These are phyloP conservation scores for Trachythela sp. DNA, from an alignment of 64 coral and sea anemone genomes.

Conservation along the genomic window DNA sequence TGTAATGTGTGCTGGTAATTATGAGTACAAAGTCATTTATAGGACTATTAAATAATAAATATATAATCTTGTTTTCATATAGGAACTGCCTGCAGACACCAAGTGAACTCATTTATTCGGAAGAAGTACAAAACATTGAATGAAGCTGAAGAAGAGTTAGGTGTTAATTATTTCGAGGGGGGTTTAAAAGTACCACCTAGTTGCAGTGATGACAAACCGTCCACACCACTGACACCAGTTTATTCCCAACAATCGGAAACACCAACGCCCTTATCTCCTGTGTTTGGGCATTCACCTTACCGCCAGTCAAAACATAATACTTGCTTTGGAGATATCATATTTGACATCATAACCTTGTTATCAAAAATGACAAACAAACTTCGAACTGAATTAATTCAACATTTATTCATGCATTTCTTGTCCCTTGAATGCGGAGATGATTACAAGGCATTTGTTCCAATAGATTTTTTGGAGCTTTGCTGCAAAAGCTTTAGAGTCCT, in stretches of 20 bases:
- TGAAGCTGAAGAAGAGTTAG: slow-evolving; percentile 42
- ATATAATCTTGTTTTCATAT: slow-evolving; percentile 1
- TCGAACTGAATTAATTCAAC: neutral
- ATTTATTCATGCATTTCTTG: neutral
- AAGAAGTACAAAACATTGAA: slow-evolving; percentile 38
- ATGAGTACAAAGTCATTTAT: too few relatives aligned
- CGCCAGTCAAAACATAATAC: neutral
- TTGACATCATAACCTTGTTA: neutral
- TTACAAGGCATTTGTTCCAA: neutral
- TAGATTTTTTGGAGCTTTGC: slow-evolving; percentile 8
- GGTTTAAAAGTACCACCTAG: neutral
- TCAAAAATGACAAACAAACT: neutral
- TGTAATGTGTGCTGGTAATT: too few relatives aligned
- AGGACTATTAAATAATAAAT: neutral
- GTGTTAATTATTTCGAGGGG: slow-evolving; percentile 19
- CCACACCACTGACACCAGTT: neutral
- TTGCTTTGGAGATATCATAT: neutral
- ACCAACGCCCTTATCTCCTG: neutral
- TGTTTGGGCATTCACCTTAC: slow-evolving; percentile 4
- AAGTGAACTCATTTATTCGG: slow-evolving; percentile 11
- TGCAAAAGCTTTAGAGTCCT: neutral
- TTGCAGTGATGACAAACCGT: neutral
- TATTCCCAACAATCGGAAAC: neutral
- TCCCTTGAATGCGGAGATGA: neutral
- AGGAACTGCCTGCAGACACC: slow-evolving; percentile 39